Percentiles rank a stretch among this genome's conserved stretches.
These are phyloP conservation scores for Metacarcinus magister DNA, from an alignment of 2,888 invertebrate genomes.

Conservation along the genomic window DNA sequence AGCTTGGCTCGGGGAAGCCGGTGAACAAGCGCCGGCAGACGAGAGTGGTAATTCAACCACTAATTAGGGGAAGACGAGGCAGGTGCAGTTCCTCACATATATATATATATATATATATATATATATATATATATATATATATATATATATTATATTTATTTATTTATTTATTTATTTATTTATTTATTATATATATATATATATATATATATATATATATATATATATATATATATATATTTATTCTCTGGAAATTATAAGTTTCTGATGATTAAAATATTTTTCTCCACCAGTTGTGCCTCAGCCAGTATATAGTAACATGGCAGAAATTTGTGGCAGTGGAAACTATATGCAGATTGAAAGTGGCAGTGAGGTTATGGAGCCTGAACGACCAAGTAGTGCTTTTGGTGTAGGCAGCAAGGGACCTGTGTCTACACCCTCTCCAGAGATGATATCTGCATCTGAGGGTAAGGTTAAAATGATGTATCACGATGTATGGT, in stretches of 20 bases:
- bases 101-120: too few relatives aligned
- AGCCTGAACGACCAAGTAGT: slow-evolving; percentile 70
- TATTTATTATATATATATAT: too few relatives aligned
- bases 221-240: too few relatives aligned
- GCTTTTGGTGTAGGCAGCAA: slow-evolving; percentile 72
- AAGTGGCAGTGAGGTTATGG: slow-evolving; percentile 67
- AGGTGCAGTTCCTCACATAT: too few relatives aligned
- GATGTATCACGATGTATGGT: neutral
- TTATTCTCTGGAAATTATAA: neutral
- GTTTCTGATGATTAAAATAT: neutral
- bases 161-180: too few relatives aligned
- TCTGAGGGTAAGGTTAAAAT: slow-evolving; percentile 55
- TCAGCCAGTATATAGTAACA: slow-evolving; percentile 95
- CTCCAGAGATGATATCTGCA: slow-evolving; percentile 62
- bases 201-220: too few relatives aligned
- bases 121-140: too few relatives aligned
- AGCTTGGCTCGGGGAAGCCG: too few relatives aligned
- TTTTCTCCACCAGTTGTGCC: slow-evolving; percentile 84
- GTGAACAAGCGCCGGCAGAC: too few relatives aligned
- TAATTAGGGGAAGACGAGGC: too few relatives aligned
- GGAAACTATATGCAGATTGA: slow-evolving; percentile 44
- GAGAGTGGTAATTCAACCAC: too few relatives aligned
- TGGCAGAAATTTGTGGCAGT: slow-evolving; percentile 89
- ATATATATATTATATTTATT: too few relatives aligned
- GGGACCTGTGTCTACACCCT: slow-evolving; percentile 75